These are phyloP conservation scores for Alauda arvensis DNA, from an alignment of 2,797 vertebrate genomes.

Conservation along the genomic window DNA sequence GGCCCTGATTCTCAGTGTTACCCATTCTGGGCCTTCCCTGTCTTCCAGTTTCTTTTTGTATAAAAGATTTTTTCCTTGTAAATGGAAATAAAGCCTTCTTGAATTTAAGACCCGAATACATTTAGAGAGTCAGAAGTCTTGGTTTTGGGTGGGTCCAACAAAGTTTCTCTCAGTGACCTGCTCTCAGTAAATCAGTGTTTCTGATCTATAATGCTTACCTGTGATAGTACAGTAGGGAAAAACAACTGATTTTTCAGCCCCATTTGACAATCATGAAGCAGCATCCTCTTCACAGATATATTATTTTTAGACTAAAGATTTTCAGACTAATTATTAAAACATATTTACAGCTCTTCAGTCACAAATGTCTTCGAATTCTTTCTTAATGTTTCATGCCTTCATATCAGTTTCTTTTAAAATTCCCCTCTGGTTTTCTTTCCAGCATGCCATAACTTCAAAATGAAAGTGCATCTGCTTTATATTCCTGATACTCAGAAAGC, in stretches of 20 bases:
- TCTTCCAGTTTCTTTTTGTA: background rate
- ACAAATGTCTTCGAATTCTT: background rate
- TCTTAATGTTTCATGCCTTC: background rate
- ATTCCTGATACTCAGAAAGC: background rate
- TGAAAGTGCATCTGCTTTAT: background rate
- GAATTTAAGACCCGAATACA: background rate
- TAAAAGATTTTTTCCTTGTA: background rate
- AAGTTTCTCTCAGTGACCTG: background rate
- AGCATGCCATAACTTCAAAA: background rate
- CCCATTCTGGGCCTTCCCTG: background rate
- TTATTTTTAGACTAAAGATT: background rate
- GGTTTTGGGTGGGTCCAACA: background rate
- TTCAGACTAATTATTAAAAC: background rate
- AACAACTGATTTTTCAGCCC: background rate
- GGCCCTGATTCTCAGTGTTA: accelerated
- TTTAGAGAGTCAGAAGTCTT: background rate
- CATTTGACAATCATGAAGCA: background rate
- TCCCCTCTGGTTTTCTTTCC: background rate
- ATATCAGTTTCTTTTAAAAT: background rate
- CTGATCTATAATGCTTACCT: background rate
- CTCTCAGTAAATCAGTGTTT: background rate
- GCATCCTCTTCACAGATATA: background rate
- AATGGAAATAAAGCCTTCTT: background rate
- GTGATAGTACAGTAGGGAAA: background rate
- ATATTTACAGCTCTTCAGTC: background rate